A percentile compares a stretch with the other conserved stretches of the same genome.
Conservation (phyloP, 2,888 invertebrate species). For the Heteropelma amictum region DNA sequence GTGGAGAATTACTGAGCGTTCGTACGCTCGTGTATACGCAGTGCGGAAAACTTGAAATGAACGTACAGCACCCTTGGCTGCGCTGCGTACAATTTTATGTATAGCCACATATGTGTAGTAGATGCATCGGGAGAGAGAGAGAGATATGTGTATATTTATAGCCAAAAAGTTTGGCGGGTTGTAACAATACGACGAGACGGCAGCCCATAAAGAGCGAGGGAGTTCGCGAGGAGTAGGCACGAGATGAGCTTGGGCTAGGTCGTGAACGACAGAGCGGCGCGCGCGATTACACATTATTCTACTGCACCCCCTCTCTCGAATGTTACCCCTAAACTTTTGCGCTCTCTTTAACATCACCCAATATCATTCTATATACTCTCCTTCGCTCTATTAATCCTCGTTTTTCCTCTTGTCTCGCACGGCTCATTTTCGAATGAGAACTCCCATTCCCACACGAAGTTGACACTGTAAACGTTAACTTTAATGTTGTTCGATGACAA, state of each 20-base stretch:
- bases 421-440: too few relatives aligned
- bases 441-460: too few relatives aligned
- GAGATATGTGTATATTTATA: neutral
- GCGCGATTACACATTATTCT: constrained; percentile 27
- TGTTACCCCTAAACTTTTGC: neutral
- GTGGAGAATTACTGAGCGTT: neutral
- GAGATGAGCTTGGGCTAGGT: constrained; percentile 48
- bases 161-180: constrained; percentile 49
- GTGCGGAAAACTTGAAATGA: constrained; percentile 49
- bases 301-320: constrained; percentile 4
- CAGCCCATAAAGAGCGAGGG: constrained; percentile 34
- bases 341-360: constrained; percentile 8
- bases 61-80: neutral
- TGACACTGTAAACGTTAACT: too few relatives aligned
- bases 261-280: constrained; percentile 43
- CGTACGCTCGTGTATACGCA: constrained; percentile 36
- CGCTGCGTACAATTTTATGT: neutral
- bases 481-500: neutral
- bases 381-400: constrained; percentile 37
- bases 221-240: neutral
- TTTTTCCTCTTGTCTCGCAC: constrained; percentile 5
- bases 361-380: constrained; percentile 19
- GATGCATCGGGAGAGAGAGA: neutral
- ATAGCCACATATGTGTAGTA: neutral
- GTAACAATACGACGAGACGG: constrained; percentile 26